Base-by-base conservation (phyloP, 2,888 invertebrate genomes). In the Tanaodytes sp. region DNA sequence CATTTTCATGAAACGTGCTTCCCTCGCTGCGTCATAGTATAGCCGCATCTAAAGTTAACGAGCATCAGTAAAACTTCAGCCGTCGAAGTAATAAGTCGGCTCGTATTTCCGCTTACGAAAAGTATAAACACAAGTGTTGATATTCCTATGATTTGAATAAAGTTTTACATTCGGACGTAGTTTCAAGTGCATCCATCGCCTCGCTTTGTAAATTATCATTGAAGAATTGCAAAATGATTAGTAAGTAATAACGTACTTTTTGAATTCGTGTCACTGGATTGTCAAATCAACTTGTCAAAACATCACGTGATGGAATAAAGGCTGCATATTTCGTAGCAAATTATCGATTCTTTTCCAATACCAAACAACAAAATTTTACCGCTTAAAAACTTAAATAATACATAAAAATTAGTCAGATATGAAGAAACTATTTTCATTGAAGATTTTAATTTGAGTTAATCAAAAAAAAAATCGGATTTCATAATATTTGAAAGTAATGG, bases 1-100 rank as follows among this genome's bases (percentile, higher is more conserved):
- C n/a, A n/a, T n/a, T n/a, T n/a, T n/a, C n/a, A n/a, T n/a, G n/a
- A n/a, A n/a, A n/a, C n/a, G n/a, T 48, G 39, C 54, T 59, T 39
- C 16, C 3, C 46, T 20, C 48, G 54, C 54, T 66, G 27, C 54
- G 66, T 66, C 59, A 65, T 42, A 54, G 12, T 45, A 52, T 23
- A 52, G 54, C 30, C 59, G 48, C 45, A 57, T 59, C 54, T 65
- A 57, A 55, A 36, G 31, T n/a, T n/a, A n/a, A n/a, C 37, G 58
- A 54, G 48, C 57, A 64, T 43, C 66, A 66, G 66, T 66, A n/a
- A 59, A 59, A 59, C 66, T 40, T 59, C 54, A 36, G 43, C 39
- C 48, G 27, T 54, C 48, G 48, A 42, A 54, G 48, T 20, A 37
- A 40, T 59, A 52, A 45, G 66, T 59, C 59, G 59, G 52, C 54